A percentile compares a stretch with the other conserved stretches of the same genome.
These are phyloP conservation scores for Dasyurus viverrinus DNA, from an alignment of 2,113 vertebrate genomes.

Conservation along the genomic window DNA sequence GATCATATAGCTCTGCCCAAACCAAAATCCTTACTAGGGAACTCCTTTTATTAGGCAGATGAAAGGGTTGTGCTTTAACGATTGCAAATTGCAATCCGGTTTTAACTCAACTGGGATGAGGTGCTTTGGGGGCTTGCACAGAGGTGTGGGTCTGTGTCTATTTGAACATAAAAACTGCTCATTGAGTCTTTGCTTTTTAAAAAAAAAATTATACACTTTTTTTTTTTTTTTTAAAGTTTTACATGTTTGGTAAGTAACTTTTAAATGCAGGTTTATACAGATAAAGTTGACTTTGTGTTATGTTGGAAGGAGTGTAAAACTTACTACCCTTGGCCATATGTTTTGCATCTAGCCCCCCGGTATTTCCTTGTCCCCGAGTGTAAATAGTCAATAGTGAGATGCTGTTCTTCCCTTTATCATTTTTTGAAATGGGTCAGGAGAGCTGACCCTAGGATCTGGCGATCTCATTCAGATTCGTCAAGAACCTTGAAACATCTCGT, in stretches of 20 bases:
- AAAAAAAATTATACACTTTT: conserved; percentile 55
- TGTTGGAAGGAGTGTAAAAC: conserved; percentile 71
- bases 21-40: background rate
- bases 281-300: conserved; percentile 78
- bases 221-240: conserved; percentile 57
- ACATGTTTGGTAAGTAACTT: conserved; percentile 76
- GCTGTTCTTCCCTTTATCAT: conserved; percentile 47
- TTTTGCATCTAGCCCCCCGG: conserved; percentile 12
- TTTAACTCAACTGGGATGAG: conserved; percentile 37
- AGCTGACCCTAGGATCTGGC: conserved; percentile 54
- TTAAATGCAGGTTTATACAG: conserved; percentile 76
- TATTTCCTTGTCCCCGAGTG: conserved; percentile 51
- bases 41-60: background rate
- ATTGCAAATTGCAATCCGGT: background rate
- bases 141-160: conserved; percentile 56
- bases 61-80: background rate
- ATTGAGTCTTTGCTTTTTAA: conserved; percentile 51
- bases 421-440: conserved; percentile 1
- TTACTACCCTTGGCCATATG: conserved; percentile 43
- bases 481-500: background rate
- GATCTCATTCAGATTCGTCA: conserved; percentile 39
- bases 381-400: conserved; percentile 11
- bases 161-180: conserved; percentile 29
- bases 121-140: conserved; percentile 52
- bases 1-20: background rate